Percentiles rank a stretch among this genome's conserved stretches.
phyloP scores from a whole-genome alignment of 2,113 vertebrate species.

The Sardina pilchardus region DNA sequence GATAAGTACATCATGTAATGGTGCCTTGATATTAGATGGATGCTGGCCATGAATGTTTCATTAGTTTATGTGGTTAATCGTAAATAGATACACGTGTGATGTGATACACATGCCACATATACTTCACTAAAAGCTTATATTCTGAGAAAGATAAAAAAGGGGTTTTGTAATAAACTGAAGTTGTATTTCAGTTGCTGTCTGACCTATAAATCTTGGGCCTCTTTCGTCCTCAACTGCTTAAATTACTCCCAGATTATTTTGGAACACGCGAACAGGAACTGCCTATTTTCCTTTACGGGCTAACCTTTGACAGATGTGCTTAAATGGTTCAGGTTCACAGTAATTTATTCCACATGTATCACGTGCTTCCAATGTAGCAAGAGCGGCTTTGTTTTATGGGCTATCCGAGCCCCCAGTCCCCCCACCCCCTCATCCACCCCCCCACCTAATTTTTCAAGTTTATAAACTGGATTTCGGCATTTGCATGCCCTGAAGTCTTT shows the following conservation, averaged over 20 bases:
- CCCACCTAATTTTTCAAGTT: constrained; percentile 26
- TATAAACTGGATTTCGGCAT: constrained; percentile 36
- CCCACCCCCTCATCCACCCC: too few relatives aligned
- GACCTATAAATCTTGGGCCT: constrained; percentile 61
- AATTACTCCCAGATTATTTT: constrained; percentile 77
- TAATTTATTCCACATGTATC: constrained; percentile 68
- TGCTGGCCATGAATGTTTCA: not conserved
- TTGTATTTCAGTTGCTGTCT: constrained; percentile 56
- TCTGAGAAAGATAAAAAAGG: constrained; percentile 32
- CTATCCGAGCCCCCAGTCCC: constrained; percentile 20
- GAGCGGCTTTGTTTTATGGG: constrained; percentile 32
- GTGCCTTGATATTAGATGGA: not conserved
- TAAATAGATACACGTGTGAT: not conserved
- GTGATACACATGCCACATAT: not conserved
- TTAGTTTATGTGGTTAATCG: constrained; percentile 2
- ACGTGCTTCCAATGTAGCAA: constrained; percentile 29
- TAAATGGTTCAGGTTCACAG: constrained; percentile 61
- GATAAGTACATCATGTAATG: not conserved
- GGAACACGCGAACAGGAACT: constrained; percentile 74
- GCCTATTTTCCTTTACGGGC: constrained; percentile 73
- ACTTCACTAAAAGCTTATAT: not conserved
- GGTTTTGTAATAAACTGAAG: constrained; percentile 52
- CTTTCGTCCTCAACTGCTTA: constrained; percentile 65
- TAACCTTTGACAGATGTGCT: constrained; percentile 81
- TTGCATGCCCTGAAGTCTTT: constrained; percentile 31